Conservation (phyloP, 2,888 invertebrate species). For the Beris morrisii region DNA sequence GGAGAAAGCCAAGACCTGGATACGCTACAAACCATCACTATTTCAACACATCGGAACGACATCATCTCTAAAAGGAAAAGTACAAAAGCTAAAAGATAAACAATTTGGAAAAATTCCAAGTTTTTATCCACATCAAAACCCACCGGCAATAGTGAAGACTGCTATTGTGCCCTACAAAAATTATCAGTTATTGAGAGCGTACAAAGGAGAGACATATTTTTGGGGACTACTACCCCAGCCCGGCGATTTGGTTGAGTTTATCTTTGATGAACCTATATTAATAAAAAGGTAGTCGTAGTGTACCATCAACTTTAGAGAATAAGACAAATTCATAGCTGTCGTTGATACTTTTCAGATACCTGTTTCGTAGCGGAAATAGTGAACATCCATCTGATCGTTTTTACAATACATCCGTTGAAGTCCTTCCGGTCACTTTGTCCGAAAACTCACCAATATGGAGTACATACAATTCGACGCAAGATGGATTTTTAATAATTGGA, state of each 20-base stretch:
- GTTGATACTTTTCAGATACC: conserved; percentile 60
- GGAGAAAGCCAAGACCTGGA: conserved; percentile 76
- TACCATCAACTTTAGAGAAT: not conserved
- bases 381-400: conserved; percentile 89
- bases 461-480: conserved; percentile 64
- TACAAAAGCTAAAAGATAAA: conserved; percentile 92
- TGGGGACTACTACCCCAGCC: conserved; percentile 87
- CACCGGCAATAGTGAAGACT: conserved; percentile 68
- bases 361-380: conserved; percentile 84
- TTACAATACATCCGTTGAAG: conserved; percentile 83
- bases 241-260: conserved; percentile 79
- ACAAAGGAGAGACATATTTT: conserved; percentile 84
- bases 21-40: conserved; percentile 85
- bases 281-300: conserved; percentile 63
- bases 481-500: conserved; percentile 71
- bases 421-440: conserved; percentile 62
- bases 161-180: conserved; percentile 79
- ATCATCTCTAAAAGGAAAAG: conserved; percentile 93
- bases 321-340: not conserved
- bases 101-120: conserved; percentile 82
- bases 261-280: conserved; percentile 71
- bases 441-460: conserved; percentile 58
- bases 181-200: conserved; percentile 77
- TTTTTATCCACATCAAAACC: conserved; percentile 79
- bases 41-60: conserved; percentile 96